Conservation (phyloP, 2,888 invertebrate genomes). For the Abscondita cerata region DNA sequence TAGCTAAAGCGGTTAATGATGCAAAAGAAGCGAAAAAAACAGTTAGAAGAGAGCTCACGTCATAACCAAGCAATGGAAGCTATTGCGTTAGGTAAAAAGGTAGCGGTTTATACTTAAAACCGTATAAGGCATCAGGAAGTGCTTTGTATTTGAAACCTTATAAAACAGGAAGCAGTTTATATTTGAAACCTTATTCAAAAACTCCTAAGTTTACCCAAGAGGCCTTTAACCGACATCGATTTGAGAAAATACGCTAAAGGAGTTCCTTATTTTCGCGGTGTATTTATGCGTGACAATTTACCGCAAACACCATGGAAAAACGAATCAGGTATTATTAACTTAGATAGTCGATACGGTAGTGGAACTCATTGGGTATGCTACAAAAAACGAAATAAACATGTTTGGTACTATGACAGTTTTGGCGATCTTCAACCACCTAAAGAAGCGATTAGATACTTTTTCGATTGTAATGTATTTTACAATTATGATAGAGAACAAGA, state of each 20-base stretch:
- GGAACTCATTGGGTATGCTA: conserved; percentile 55
- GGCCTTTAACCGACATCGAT: conserved; percentile 39
- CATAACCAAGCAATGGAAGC: conserved; percentile 46
- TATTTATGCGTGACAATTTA: conserved; percentile 42
- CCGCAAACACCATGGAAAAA: background rate
- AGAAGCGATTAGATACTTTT: conserved; percentile 27
- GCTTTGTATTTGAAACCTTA: conserved; percentile 38
- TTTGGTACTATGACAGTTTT: conserved; percentile 53
- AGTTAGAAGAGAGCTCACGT: conserved; percentile 40
- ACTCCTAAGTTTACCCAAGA: conserved; percentile 36
- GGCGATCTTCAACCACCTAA: conserved; percentile 49
- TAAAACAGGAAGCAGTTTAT: conserved; percentile 6
- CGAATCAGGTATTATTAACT: conserved; percentile 42
- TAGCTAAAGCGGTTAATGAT: conserved; percentile 42
- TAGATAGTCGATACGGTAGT: conserved; percentile 40
- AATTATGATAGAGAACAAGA: background rate
- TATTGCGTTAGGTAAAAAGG: conserved; percentile 42
- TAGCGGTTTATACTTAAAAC: conserved; percentile 40
- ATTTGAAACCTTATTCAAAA: conserved; percentile 20
- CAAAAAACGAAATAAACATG: conserved; percentile 44
- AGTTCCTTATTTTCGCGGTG: conserved; percentile 41
- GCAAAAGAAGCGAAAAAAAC: conserved; percentile 37
- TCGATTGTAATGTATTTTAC: background rate
- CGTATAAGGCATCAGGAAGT: conserved; percentile 35
- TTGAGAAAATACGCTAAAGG: conserved; percentile 31